phyloP scores from a whole-genome alignment of 1,140 invertebrate genomes.

The Brachionus manjavacas region DNA sequence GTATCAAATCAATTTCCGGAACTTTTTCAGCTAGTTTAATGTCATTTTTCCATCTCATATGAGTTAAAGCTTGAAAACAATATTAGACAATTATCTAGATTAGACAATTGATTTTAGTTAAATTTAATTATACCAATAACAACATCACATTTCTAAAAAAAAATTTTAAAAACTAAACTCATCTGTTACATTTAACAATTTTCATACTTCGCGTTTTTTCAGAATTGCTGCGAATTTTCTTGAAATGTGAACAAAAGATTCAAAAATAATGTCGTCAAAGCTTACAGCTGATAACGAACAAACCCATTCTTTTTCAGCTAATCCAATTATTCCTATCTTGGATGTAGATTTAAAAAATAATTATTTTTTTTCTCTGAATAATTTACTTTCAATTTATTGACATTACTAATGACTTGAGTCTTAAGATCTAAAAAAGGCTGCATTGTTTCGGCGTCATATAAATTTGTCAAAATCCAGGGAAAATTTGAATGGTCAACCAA shows the following conservation, averaged over 20 bases:
- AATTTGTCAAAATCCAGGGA: conserved; percentile 86
- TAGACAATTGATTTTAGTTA: conserved; percentile 44
- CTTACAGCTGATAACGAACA: conserved; percentile 80
- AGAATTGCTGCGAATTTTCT: background rate
- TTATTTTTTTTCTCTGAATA: background rate
- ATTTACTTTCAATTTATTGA: conserved; percentile 46
- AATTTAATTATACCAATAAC: conserved; percentile 43
- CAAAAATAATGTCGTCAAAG: conserved; percentile 77
- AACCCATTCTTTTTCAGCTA: conserved; percentile 82
- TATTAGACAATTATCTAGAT: conserved; percentile 71
- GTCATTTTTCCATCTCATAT: conserved; percentile 85
- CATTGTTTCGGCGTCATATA: conserved; percentile 77
- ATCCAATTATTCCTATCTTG: conserved; percentile 65
- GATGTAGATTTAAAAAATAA: background rate
- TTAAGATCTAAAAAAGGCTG: conserved; percentile 74
- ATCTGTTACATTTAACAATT: background rate
- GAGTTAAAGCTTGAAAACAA: conserved; percentile 77
- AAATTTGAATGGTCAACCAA: conserved; percentile 71
- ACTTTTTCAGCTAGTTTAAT: conserved; percentile 71
- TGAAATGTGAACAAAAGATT: conserved; percentile 66
- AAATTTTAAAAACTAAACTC: background rate
- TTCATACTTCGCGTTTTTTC: conserved; percentile 26
- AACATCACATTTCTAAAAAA: conserved; percentile 19
- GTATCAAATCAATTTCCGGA: conserved; percentile 75
- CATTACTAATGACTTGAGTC: conserved; percentile 71